Percentiles rank a stretch among this genome's conserved stretches.
These are phyloP conservation scores for Tricholaema leucomelas DNA, from an alignment of 2,113 vertebrate genomes.

Conservation along the genomic window DNA sequence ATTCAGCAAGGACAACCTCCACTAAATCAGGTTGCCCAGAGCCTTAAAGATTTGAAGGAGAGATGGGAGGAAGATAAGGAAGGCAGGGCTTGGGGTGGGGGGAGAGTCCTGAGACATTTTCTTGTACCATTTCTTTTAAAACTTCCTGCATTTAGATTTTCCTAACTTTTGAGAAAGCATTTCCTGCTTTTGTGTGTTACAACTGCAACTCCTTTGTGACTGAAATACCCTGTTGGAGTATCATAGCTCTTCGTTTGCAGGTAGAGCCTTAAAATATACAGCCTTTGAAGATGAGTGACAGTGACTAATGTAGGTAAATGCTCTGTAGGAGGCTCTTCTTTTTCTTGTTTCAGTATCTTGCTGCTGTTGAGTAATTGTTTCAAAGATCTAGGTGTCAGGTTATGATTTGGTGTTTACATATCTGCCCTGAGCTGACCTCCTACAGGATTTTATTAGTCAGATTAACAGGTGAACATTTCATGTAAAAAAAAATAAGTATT, in stretches of 20 bases:
- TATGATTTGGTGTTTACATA: background rate
- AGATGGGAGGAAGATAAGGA: background rate
- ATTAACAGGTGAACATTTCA: background rate
- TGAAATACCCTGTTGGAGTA: background rate
- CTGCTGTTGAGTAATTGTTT: background rate
- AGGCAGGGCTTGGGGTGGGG: background rate
- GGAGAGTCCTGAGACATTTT: background rate
- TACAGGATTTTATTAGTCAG: background rate
- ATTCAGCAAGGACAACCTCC: too few relatives aligned
- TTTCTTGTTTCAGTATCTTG: background rate
- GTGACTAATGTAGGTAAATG: background rate
- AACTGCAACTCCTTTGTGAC: background rate
- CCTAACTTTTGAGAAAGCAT: background rate
- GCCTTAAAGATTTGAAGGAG: background rate
- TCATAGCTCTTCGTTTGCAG: background rate
- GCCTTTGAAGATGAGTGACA: background rate
- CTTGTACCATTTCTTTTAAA: background rate
- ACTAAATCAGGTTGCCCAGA: too few relatives aligned
- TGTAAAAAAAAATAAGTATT: background rate
- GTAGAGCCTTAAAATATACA: background rate
- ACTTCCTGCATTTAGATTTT: background rate
- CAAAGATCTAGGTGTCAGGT: background rate
- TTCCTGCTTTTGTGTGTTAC: background rate
- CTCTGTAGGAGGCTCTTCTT: background rate
- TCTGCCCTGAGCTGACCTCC: slow-evolving; percentile 12